Conservation (phyloP, 2,888 invertebrate species). For the Dioctria linearis region DNA sequence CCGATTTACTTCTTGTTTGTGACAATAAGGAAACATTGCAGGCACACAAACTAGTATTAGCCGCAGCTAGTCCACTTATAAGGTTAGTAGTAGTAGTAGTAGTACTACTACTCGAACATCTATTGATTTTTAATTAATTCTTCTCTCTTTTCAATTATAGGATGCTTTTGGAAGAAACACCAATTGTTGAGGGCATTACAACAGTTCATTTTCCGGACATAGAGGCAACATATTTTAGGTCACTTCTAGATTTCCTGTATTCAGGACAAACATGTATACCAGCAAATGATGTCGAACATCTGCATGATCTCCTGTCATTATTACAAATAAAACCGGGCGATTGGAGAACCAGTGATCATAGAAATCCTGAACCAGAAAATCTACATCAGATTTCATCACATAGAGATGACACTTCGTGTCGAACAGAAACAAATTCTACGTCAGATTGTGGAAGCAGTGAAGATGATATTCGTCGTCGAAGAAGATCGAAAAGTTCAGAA, state of each 20-base stretch:
- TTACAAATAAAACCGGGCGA: conserved; percentile 89
- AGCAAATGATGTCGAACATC: conserved; percentile 80
- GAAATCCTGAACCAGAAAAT: conserved; percentile 68
- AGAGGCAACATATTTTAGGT: conserved; percentile 83
- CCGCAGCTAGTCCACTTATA: conserved; percentile 89
- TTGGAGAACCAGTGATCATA: conserved; percentile 75
- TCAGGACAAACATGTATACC: conserved; percentile 82
- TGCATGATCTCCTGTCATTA: conserved; percentile 86
- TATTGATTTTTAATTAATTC: neutral
- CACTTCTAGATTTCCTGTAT: conserved; percentile 87
- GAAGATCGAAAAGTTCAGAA: conserved; percentile 59
- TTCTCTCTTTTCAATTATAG: conserved; percentile 66
- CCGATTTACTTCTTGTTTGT: conserved; percentile 88
- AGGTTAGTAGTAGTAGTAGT: conserved; percentile 72
- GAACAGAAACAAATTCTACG: conserved; percentile 57
- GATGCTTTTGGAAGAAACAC: conserved; percentile 81
- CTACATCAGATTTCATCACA: conserved; percentile 70
- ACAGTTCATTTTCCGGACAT: conserved; percentile 90
- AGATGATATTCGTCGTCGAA: conserved; percentile 67
- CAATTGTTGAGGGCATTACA: conserved; percentile 79
- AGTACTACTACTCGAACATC: neutral
- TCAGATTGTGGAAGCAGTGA: conserved; percentile 71
- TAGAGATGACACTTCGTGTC: conserved; percentile 70
- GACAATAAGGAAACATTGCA: conserved; percentile 86
- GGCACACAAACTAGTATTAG: conserved; percentile 89